Percentiles rank a stretch among this genome's conserved stretches.
phyloP scores from a whole-genome alignment of 2,888 invertebrate genomes.

The Bruchidius siliquastri region DNA sequence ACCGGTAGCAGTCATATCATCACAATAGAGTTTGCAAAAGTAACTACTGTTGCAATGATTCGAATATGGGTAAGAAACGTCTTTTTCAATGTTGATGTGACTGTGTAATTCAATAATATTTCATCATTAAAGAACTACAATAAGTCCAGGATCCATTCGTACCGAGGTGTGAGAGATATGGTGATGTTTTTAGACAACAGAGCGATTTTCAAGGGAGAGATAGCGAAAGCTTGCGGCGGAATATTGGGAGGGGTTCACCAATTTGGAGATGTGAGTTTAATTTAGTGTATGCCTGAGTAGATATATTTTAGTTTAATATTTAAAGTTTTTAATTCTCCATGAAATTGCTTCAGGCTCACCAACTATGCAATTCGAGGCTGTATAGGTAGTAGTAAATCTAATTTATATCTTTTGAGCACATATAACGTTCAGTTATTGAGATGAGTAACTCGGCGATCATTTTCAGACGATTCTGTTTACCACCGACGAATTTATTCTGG shows the following conservation, averaged over 20 bases:
- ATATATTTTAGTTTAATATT: no score
- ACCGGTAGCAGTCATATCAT: constrained; percentile 57
- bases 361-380: no score
- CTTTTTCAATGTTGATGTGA: not conserved
- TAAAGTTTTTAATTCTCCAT: no score
- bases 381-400: no score
- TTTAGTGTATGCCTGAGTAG: not conserved
- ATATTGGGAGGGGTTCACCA: constrained; percentile 64
- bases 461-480: constrained; percentile 81
- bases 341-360: no score
- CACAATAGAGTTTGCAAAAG: constrained; percentile 53
- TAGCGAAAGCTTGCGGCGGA: constrained; percentile 72
- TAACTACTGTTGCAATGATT: constrained; percentile 37
- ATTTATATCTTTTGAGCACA: no score
- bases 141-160: constrained; percentile 79
- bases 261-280: constrained; percentile 63
- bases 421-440: no score
- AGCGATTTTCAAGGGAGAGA: constrained; percentile 75
- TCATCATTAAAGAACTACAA: constrained; percentile 70
- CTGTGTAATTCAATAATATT: not conserved
- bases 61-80: constrained; percentile 37
- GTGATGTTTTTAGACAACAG: constrained; percentile 64
- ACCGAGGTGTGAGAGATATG: constrained; percentile 69
- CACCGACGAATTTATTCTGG: constrained; percentile 68
- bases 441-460: not conserved